Evolutionary conservation across 2,113 vertebrate species (phyloP).

Genomic region (Galemys pyrenaicus): DNA sequence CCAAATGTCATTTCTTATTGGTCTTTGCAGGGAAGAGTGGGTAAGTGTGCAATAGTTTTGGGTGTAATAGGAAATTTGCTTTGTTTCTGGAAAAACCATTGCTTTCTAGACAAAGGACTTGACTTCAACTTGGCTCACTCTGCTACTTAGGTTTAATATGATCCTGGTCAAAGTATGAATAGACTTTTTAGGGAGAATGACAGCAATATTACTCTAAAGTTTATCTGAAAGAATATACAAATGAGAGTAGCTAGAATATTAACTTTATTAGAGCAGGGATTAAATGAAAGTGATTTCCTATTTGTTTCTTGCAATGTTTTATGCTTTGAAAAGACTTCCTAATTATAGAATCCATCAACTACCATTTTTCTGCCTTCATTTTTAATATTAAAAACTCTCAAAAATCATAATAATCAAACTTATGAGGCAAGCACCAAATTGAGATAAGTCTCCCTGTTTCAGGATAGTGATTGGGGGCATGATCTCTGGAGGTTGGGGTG

Average conservation of each 20-base stretch:
- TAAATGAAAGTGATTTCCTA: slow-evolving; percentile 21
- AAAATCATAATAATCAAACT: slow-evolving; percentile 9
- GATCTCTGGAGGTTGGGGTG: neutral
- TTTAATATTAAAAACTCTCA: neutral
- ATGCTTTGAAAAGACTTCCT: slow-evolving; percentile 14
- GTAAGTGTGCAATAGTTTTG: neutral
- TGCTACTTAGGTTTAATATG: neutral
- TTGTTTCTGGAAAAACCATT: neutral
- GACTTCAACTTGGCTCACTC: neutral
- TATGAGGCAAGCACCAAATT: neutral
- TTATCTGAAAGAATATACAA: slow-evolving; percentile 13
- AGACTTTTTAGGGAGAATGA: neutral
- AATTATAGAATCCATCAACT: neutral
- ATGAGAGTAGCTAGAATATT: slow-evolving; percentile 18
- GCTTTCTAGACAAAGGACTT: neutral
- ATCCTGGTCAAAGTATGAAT: neutral
- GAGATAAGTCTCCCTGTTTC: neutral
- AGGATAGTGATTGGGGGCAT: neutral
- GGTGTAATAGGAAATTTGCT: neutral
- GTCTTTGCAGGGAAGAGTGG: neutral
- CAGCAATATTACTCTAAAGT: slow-evolving; percentile 16
- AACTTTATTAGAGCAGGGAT: neutral
- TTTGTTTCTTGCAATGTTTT: slow-evolving; percentile 28
- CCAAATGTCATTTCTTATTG: neutral
- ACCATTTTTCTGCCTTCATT: slow-evolving; percentile 22